A percentile compares a stretch with the other conserved stretches of the same genome.
Evolutionary conservation across 2,888 invertebrate genomes (phyloP).

Genomic region (Mythimna albipuncta): DNA sequence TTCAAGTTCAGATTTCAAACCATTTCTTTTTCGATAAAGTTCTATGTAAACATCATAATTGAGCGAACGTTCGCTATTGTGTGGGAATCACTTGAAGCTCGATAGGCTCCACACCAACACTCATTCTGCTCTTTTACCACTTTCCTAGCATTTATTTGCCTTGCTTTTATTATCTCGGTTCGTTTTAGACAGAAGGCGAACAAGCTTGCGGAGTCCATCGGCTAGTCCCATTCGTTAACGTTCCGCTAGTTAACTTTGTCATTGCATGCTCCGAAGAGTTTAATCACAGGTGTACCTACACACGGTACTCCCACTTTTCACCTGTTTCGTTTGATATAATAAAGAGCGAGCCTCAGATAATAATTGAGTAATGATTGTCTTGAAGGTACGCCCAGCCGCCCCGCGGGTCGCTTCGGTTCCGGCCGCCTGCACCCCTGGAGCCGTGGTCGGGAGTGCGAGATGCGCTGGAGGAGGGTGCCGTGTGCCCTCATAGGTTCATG

Average conservation of each 20-base stretch:
- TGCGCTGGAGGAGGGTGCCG: slow-evolving; percentile 92
- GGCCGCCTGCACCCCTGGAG: slow-evolving; percentile 90
- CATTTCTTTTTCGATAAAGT: background rate
- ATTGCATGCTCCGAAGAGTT: background rate
- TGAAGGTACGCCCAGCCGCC: slow-evolving; percentile 87
- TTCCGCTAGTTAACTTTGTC: background rate
- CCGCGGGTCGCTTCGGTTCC: slow-evolving; percentile 87
- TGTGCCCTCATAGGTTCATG: slow-evolving; percentile 93
- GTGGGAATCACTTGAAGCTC: background rate
- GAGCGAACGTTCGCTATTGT: background rate
- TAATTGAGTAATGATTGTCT: slow-evolving; percentile 8
- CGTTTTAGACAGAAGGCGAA: background rate
- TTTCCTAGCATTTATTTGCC: background rate
- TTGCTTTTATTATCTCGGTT: background rate
- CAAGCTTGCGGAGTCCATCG: background rate
- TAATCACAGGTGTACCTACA: background rate
- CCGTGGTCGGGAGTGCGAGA: slow-evolving; percentile 92
- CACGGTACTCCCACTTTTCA: background rate
- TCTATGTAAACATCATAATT: background rate
- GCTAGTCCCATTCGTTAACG: too few relatives aligned
- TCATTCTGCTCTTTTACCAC: background rate
- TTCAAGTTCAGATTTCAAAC: background rate
- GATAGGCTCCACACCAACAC: background rate
- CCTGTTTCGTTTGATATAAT: background rate
- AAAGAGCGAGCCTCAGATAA: background rate